phyloP scores from a whole-genome alignment of 2,113 vertebrate species.

The Hydrolagus affinis region DNA sequence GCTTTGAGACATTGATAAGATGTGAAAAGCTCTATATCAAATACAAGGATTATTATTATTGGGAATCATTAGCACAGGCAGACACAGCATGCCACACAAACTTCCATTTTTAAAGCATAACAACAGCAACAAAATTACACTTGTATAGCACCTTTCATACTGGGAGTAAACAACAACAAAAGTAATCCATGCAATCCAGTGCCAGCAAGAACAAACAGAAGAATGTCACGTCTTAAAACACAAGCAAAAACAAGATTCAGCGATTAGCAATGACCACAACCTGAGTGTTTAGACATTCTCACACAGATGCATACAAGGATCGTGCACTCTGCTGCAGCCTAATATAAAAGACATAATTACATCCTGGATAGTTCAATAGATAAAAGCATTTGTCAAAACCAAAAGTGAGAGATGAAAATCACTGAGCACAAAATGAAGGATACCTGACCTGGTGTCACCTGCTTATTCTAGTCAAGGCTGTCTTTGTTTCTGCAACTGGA shows the following conservation, averaged over 20 bases:
- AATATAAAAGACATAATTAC: not conserved
- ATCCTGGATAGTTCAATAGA: not conserved
- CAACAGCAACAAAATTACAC: too few relatives aligned
- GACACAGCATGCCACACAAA: too few relatives aligned
- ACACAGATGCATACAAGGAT: not conserved
- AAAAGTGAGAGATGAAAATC: not conserved
- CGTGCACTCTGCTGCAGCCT: not conserved
- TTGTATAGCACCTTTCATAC: not conserved
- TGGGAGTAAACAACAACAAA: not conserved
- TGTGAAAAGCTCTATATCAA: too few relatives aligned
- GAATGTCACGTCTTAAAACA: not conserved
- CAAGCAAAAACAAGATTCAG: not conserved
- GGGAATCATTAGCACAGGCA: too few relatives aligned
- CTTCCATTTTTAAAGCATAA: too few relatives aligned
- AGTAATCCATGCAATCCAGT: not conserved
- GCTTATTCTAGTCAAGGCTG: not conserved
- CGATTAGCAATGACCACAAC: not conserved
- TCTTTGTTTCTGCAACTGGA: not conserved
- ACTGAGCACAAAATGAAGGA: not conserved
- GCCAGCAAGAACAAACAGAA: not conserved
- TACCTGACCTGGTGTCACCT: not conserved
- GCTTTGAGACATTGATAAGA: too few relatives aligned
- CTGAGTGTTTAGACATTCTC: not conserved
- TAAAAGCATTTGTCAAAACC: not conserved
- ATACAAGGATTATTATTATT: too few relatives aligned